phyloP scores from a whole-genome alignment of 2,797 vertebrate species.

The Adrianichthys oophorus region DNA sequence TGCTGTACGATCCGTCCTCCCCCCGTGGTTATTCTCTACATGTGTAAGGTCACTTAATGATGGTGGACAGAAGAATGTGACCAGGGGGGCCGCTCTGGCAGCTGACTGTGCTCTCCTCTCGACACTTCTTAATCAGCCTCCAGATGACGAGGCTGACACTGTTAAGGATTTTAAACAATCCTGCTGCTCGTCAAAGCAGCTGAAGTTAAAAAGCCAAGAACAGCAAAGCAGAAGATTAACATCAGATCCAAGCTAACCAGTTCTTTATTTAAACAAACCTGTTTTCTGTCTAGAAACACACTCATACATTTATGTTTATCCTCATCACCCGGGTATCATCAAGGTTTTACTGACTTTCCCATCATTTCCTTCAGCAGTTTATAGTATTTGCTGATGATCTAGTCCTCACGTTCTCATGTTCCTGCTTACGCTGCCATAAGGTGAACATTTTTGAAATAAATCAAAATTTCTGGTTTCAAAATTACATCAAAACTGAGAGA shows the following conservation, averaged over 20 bases:
- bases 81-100: conserved; percentile 60
- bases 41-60: conserved; percentile 80
- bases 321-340: too few species aligned
- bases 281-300: too few species aligned
- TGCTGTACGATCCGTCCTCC: conserved; percentile 69
- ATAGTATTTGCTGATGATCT: too few species aligned
- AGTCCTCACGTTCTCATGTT: too few species aligned
- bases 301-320: too few species aligned
- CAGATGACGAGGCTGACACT: conserved; percentile 64
- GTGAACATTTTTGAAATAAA: too few species aligned
- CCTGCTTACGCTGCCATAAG: too few species aligned
- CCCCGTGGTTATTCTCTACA: conserved; percentile 69
- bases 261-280: too few species aligned
- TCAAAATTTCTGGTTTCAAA: too few species aligned
- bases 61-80: conserved; percentile 75
- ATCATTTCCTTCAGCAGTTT: too few species aligned
- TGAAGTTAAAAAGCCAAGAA: conserved; percentile 26
- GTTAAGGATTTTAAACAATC: conserved; percentile 70
- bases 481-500: too few species aligned
- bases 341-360: too few species aligned
- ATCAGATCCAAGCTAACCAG: not conserved
- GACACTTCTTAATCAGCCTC: conserved; percentile 74
- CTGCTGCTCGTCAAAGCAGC: conserved; percentile 58
- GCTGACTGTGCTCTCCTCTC: conserved; percentile 64
- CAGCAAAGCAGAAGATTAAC: conserved; percentile 22